A percentile compares a stretch with the other conserved stretches of the same genome.
Evolutionary conservation across 1,140 invertebrate species (phyloP).

Genomic region (Anastrepha ludens): DNA sequence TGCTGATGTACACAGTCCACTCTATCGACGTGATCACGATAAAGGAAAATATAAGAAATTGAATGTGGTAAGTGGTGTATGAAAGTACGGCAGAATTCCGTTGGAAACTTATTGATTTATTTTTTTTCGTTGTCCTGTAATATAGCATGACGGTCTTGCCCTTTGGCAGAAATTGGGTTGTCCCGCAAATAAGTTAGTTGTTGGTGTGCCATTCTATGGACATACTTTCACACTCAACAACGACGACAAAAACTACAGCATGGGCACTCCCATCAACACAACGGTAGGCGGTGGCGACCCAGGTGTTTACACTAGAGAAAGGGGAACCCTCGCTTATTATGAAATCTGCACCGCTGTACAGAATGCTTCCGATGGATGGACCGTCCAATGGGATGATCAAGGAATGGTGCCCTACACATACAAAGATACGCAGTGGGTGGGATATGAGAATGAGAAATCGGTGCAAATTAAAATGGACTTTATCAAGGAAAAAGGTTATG

Average conservation of each 20-base stretch:
- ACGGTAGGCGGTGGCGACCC: conserved; percentile 83
- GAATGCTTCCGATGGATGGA: conserved; percentile 83
- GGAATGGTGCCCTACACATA: conserved; percentile 90
- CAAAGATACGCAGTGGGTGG: conserved; percentile 92
- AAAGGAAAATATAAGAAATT: conserved; percentile 91
- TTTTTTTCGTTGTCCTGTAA: conserved; percentile 58
- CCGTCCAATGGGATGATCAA: conserved; percentile 85
- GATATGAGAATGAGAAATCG: conserved; percentile 83
- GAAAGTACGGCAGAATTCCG: not conserved
- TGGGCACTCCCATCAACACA: conserved; percentile 86
- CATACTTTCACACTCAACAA: conserved; percentile 86
- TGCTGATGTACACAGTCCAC: conserved; percentile 89
- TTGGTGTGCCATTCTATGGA: conserved; percentile 92
- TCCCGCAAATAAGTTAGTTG: conserved; percentile 89
- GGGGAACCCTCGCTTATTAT: conserved; percentile 91
- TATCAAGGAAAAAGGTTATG: conserved; percentile 87
- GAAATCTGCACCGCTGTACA: conserved; percentile 88
- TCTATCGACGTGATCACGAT: conserved; percentile 88
- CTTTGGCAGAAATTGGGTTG: conserved; percentile 92
- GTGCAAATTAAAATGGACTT: conserved; percentile 91
- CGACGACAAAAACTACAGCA: conserved; percentile 87
- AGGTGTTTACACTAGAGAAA: conserved; percentile 88
- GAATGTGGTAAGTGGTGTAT: conserved; percentile 84
- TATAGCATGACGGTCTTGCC: conserved; percentile 87
- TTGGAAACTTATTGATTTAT: conserved; percentile 54